Percentiles rank a stretch among this genome's conserved stretches.
phyloP scores from a whole-genome alignment of 2,797 vertebrate species.

The Loris lydekkerianus region DNA sequence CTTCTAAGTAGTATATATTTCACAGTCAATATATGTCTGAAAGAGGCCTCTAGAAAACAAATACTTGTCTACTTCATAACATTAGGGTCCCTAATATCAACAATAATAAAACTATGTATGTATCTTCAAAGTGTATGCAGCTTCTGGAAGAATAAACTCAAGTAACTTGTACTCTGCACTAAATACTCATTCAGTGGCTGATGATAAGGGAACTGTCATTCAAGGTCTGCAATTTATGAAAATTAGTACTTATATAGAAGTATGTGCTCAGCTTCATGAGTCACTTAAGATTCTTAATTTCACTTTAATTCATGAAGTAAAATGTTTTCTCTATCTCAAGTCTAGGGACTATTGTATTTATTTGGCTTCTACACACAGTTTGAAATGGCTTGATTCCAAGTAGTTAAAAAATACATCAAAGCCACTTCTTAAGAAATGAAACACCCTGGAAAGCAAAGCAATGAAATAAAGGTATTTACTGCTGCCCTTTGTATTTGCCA shows the following conservation, averaged over 20 bases:
- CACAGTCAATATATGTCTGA: background rate
- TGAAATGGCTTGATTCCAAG: slow-evolving; percentile 80
- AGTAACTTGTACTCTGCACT: background rate
- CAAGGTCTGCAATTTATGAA: slow-evolving; percentile 2
- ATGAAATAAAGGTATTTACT: slow-evolving; percentile 61
- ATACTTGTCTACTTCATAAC: background rate
- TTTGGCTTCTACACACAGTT: slow-evolving; percentile 78
- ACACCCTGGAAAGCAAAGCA: slow-evolving; percentile 46
- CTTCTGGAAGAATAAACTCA: background rate
- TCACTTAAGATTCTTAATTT: slow-evolving; percentile 75
- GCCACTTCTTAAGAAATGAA: slow-evolving; percentile 34
- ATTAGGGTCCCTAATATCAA: background rate
- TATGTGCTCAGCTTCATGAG: slow-evolving; percentile 17
- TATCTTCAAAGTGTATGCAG: background rate
- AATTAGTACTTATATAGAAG: background rate
- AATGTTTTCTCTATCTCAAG: slow-evolving; percentile 66
- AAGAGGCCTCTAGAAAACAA: background rate
- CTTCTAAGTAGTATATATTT: background rate
- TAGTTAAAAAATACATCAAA: slow-evolving; percentile 69
- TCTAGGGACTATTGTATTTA: slow-evolving; percentile 26
- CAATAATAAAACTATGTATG: background rate
- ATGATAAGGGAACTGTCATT: background rate
- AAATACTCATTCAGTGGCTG: background rate
- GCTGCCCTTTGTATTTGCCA: slow-evolving; percentile 77
- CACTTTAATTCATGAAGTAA: slow-evolving; percentile 77